phyloP scores from a whole-genome alignment of 2,888 invertebrate species.

The Leptodirus hochenwartii region DNA sequence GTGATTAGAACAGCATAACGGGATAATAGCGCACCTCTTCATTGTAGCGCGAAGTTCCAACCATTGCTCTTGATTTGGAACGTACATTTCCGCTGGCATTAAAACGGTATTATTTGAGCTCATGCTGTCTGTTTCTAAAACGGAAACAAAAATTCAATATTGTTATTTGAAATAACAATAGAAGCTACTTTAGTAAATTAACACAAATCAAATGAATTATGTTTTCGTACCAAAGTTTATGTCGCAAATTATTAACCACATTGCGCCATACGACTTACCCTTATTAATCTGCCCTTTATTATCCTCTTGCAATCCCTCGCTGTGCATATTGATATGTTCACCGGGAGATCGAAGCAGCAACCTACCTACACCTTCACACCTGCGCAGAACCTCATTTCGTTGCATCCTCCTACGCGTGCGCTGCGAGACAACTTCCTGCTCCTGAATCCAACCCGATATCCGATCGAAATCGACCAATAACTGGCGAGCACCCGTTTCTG shows the following conservation, averaged over 20 bases:
- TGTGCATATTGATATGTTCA: slow-evolving; percentile 64
- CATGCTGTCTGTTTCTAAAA: slow-evolving; percentile 22
- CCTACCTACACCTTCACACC: slow-evolving; percentile 74
- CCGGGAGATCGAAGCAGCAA: slow-evolving; percentile 64
- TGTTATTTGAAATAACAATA: slow-evolving; percentile 5
- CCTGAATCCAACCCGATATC: slow-evolving; percentile 56
- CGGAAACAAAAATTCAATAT: slow-evolving; percentile 19
- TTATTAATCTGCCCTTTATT: no score
- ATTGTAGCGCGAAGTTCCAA: slow-evolving; percentile 47
- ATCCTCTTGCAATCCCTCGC: slow-evolving; percentile 16
- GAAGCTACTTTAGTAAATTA: slow-evolving; percentile 1
- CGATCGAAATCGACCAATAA: slow-evolving; percentile 66
- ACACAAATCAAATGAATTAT: background rate
- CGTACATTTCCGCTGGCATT: slow-evolving; percentile 86
- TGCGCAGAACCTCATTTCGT: slow-evolving; percentile 44
- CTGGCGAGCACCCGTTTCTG: slow-evolving; percentile 59
- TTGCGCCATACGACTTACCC: no score
- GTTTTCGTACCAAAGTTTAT: background rate
- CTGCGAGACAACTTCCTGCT: slow-evolving; percentile 35
- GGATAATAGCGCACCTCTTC: slow-evolving; percentile 13
- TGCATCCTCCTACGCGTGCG: slow-evolving; percentile 36
- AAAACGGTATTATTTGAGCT: slow-evolving; percentile 31
- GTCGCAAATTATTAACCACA: no score
- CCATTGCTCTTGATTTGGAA: slow-evolving; percentile 83
- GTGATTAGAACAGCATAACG: no score